A percentile compares a stretch with the other conserved stretches of the same genome.
Evolutionary conservation across 1,140 invertebrate genomes (phyloP).

Genomic region (Piezodorus guildinii): DNA sequence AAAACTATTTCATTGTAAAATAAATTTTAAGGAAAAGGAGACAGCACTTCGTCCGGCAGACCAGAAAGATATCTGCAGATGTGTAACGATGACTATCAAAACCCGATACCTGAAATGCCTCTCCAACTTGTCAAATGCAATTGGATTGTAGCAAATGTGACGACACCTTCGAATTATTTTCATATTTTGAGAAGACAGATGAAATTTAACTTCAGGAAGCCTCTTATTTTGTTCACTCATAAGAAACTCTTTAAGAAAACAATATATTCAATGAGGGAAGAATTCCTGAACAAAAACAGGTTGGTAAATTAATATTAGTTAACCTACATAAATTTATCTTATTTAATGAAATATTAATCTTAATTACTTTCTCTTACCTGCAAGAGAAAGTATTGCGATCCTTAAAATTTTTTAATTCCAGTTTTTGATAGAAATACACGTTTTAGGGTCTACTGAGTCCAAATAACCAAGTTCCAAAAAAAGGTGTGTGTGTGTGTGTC

Average conservation of each 20-base stretch:
- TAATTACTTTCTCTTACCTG: too few relatives aligned
- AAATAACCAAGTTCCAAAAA: too few relatives aligned
- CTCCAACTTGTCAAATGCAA: slow-evolving; percentile 48
- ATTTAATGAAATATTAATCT: too few relatives aligned
- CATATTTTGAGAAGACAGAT: slow-evolving; percentile 88
- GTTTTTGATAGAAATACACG: too few relatives aligned
- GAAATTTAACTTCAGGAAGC: slow-evolving; percentile 79
- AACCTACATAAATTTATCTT: neutral
- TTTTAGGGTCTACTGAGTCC: too few relatives aligned
- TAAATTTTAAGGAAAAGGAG: slow-evolving; percentile 41
- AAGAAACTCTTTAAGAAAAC: slow-evolving; percentile 75
- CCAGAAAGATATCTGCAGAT: slow-evolving; percentile 87
- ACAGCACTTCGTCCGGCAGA: slow-evolving; percentile 88
- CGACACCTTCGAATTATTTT: slow-evolving; percentile 94
- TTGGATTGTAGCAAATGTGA: slow-evolving; percentile 78
- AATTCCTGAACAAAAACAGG: slow-evolving; percentile 63
- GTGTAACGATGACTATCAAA: slow-evolving; percentile 63
- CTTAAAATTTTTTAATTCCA: too few relatives aligned
- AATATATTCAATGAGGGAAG: slow-evolving; percentile 59
- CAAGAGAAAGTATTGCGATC: too few relatives aligned
- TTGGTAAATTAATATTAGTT: slow-evolving; percentile 8
- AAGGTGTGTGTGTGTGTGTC: too few relatives aligned
- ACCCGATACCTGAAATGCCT: slow-evolving; percentile 53
- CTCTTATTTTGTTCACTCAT: slow-evolving; percentile 74
- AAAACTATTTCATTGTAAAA: neutral